Percentiles rank a stretch among this genome's conserved stretches.
These are phyloP conservation scores for Lamellibrachia satsuma DNA, from an alignment of 2,888 invertebrate species.

Conservation along the genomic window DNA sequence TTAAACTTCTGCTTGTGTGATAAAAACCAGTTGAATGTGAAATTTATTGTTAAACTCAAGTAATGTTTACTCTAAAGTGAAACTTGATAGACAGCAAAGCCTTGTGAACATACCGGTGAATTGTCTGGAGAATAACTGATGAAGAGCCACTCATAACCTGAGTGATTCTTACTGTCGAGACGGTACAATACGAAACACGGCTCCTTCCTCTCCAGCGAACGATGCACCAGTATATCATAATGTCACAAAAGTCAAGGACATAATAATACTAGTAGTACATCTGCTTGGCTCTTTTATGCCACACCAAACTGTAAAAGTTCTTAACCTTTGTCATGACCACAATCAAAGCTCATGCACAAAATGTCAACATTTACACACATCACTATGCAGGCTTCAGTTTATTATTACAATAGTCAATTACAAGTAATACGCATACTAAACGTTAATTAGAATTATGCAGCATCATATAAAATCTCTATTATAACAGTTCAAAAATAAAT, in stretches of 20 bases:
- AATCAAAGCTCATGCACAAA: neutral
- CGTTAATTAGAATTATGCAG: too few relatives aligned
- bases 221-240: conserved; percentile 57
- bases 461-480: neutral
- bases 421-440: too few relatives aligned
- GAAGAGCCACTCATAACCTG: conserved; percentile 90
- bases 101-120: conserved; percentile 72
- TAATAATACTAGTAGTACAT: neutral
- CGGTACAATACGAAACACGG: conserved; percentile 93
- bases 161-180: conserved; percentile 74
- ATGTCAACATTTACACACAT: too few relatives aligned
- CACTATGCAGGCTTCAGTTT: too few relatives aligned
- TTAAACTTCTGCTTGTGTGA: too few relatives aligned
- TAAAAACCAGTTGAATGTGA: too few relatives aligned
- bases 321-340: neutral
- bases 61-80: neutral
- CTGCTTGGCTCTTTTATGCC: too few relatives aligned
- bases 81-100: neutral
- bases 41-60: too few relatives aligned
- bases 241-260: conserved; percentile 43
- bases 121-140: conserved; percentile 95
- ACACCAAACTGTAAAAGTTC: too few relatives aligned
- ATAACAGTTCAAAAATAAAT: too few relatives aligned
- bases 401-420: too few relatives aligned
- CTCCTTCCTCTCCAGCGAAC: conserved; percentile 67